phyloP scores from a whole-genome alignment of 2,113 vertebrate genomes.

The Ovis canadensis region DNA sequence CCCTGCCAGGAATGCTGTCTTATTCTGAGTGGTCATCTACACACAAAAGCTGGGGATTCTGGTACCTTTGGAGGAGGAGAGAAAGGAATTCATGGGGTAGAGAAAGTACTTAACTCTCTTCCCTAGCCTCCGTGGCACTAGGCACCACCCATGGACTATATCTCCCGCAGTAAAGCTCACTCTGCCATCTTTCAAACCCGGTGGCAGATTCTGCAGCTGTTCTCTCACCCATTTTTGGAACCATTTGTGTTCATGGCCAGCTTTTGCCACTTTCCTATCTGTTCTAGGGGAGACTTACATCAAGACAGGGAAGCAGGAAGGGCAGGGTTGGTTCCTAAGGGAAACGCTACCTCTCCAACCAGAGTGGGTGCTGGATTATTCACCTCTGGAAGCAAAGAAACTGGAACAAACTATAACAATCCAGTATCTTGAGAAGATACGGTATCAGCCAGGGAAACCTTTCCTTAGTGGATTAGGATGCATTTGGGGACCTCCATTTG shows the following conservation, averaged over 20 bases:
- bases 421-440: not conserved
- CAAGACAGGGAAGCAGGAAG: not conserved
- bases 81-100: not conserved
- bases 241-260: not conserved
- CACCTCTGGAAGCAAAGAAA: not conserved
- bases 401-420: not conserved
- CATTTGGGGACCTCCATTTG: not conserved
- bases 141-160: not conserved
- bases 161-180: not conserved
- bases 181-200: not conserved
- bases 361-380: not conserved
- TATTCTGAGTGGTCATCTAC: not conserved
- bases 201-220: not conserved
- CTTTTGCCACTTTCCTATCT: not conserved
- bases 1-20: not conserved
- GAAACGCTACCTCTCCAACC: not conserved
- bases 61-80: not conserved
- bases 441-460: not conserved
- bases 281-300: not conserved
- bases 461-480: not conserved
- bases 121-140: accelerated
- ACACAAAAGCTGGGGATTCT: not conserved
- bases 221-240: not conserved
- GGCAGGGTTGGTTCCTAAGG: not conserved
- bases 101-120: not conserved